A percentile compares a stretch with the other conserved stretches of the same genome.
phyloP scores from a whole-genome alignment of 2,888 invertebrate species.

The Tryphoninae sp. region DNA sequence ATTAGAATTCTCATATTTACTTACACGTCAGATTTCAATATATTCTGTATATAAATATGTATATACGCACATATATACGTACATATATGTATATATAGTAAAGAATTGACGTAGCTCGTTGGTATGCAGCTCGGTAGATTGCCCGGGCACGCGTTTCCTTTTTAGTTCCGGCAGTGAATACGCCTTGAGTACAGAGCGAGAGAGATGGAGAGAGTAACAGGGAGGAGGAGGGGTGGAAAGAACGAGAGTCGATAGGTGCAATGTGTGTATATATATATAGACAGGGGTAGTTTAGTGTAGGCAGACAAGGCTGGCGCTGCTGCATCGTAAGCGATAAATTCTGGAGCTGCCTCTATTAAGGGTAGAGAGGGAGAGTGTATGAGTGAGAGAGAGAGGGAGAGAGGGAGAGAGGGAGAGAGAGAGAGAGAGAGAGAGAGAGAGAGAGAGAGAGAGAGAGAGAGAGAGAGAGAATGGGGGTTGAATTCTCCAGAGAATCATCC shows the following conservation, averaged over 20 bases:
- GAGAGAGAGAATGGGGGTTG: slow-evolving; percentile 29
- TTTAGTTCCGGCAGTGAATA: slow-evolving; percentile 69
- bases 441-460: slow-evolving; percentile 21
- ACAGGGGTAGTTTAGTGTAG: slow-evolving; percentile 44
- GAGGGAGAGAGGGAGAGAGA: slow-evolving; percentile 3
- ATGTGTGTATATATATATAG: slow-evolving; percentile 22
- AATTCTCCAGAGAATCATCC: slow-evolving; percentile 35
- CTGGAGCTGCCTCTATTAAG: slow-evolving; percentile 70
- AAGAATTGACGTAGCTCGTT: slow-evolving; percentile 65
- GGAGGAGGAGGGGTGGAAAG: slow-evolving; percentile 43
- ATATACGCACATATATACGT: slow-evolving; percentile 12
- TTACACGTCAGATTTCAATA: background rate
- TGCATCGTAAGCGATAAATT: slow-evolving; percentile 74
- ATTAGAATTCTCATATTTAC: background rate
- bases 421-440: slow-evolving; percentile 19
- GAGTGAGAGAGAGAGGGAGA: slow-evolving; percentile 30
- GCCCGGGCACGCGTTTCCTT: slow-evolving; percentile 71
- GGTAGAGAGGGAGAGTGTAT: slow-evolving; percentile 16
- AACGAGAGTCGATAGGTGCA: slow-evolving; percentile 52
- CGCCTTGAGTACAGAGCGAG: slow-evolving; percentile 37
- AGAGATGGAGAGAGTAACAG: background rate
- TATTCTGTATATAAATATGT: background rate
- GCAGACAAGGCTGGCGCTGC: slow-evolving; percentile 49
- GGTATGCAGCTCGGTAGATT: slow-evolving; percentile 69
- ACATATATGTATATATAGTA: background rate